phyloP scores from a whole-genome alignment of 1,140 invertebrate genomes.

The Probaryconus sp. region DNA sequence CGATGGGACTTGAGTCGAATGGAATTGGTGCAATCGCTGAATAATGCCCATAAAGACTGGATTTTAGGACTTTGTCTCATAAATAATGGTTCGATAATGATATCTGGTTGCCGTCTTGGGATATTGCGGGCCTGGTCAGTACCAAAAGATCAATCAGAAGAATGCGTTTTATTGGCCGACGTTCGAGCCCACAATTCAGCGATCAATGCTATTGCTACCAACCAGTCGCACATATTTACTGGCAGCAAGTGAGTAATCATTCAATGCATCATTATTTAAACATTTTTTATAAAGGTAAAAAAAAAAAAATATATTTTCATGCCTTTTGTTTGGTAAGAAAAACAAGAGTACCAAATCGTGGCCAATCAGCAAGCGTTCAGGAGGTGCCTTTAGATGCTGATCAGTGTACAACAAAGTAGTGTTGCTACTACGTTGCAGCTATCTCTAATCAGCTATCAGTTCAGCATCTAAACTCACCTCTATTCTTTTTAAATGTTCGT shows the following conservation, averaged over 20 bases:
- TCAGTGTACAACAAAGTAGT: too few relatives aligned
- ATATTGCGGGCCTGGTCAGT: slow-evolving; percentile 81
- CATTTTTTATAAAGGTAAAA: too few relatives aligned
- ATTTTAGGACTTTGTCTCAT: slow-evolving; percentile 87
- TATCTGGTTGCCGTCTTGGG: slow-evolving; percentile 89
- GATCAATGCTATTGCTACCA: slow-evolving; percentile 88
- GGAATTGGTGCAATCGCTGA: slow-evolving; percentile 86
- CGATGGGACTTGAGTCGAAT: slow-evolving; percentile 88
- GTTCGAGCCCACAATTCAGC: slow-evolving; percentile 85
- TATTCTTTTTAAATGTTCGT: too few relatives aligned
- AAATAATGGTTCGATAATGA: slow-evolving; percentile 80
- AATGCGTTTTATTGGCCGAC: slow-evolving; percentile 83
- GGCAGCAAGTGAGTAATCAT: slow-evolving; percentile 83
- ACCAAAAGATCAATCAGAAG: slow-evolving; percentile 70
- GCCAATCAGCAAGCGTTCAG: too few relatives aligned
- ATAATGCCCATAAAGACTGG: slow-evolving; percentile 94
- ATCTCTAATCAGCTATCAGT: too few relatives aligned
- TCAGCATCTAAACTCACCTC: too few relatives aligned
- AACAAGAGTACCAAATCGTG: too few relatives aligned
- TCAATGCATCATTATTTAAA: slow-evolving; percentile 8
- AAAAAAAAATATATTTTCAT: too few relatives aligned
- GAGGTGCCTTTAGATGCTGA: too few relatives aligned
- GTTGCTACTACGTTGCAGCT: too few relatives aligned
- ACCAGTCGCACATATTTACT: slow-evolving; percentile 86
- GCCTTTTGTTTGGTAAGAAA: too few relatives aligned